Conservation (phyloP, 2,113 vertebrate genomes). For the Dromiciops gliroides region DNA sequence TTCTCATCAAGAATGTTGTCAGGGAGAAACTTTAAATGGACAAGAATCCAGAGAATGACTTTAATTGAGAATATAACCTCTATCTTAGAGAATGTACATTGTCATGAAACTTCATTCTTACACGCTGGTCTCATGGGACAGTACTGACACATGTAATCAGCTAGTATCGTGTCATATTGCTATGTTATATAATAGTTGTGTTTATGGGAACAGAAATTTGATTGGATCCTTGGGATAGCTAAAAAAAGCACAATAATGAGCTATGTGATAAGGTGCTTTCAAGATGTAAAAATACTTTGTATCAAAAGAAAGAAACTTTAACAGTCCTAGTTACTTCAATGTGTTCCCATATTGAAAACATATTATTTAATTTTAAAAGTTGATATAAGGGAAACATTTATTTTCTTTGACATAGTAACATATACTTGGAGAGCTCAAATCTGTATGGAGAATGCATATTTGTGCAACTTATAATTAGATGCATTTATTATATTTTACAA, state of each 20-base stretch:
- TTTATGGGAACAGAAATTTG: background rate
- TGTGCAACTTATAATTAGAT: constrained; percentile 24
- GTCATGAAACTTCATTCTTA: background rate
- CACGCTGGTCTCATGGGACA: background rate
- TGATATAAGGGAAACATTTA: background rate
- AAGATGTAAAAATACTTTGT: background rate
- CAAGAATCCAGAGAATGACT: background rate
- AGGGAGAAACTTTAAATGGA: background rate
- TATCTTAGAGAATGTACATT: background rate
- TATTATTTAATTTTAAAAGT: background rate
- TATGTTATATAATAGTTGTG: background rate
- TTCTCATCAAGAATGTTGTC: background rate
- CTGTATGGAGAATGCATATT: constrained; percentile 1
- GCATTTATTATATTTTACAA: background rate
- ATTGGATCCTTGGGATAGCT: background rate
- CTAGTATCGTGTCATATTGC: background rate
- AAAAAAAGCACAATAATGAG: background rate
- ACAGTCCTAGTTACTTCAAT: background rate
- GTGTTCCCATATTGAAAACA: background rate
- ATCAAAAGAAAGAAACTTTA: background rate
- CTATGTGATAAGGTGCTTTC: background rate
- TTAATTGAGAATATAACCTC: background rate
- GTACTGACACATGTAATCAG: background rate
- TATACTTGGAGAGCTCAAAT: constrained; percentile 49
- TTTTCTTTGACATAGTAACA: background rate